Base-by-base conservation (phyloP, 2,888 invertebrate genomes). In the Troides helena region DNA sequence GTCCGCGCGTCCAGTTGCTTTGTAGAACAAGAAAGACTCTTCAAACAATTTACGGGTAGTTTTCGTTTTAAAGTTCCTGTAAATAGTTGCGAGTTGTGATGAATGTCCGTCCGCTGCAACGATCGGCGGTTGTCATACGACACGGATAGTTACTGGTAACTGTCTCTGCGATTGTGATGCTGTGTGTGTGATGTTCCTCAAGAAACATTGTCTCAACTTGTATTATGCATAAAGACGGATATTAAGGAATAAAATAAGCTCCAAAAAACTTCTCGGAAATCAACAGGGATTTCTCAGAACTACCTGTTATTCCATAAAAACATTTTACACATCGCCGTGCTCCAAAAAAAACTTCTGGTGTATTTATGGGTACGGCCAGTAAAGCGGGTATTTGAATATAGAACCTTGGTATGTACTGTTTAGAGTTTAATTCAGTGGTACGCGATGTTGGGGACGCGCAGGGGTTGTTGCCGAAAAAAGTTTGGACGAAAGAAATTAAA, bases 181-280 rank as follows among this genome's bases (percentile, higher is more conserved):
- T 21, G 21, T 21, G 21, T 12, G 12, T 43, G 14, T 46, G 2
- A 12, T 4, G 46, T 46, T 46, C 12, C 46, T 46, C 46, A 46
- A 14, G 43, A 1, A 43, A 10, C 43, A 43, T 43, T 43, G 12
- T 43, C 43, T 12, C 3, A 12, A 46, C 46, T 10, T 46, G 12
- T 56, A 56, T n/a, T 56, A 59, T 7, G 60, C 18, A 12, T 17
- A 36, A 30, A 36, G 10, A 63, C 46, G 30, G 46, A 60, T 46
- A 53, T 50, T 71, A 74, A 36, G 67, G 65, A 75, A 78, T 77
- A 80, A 80, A 77, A 77, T 71, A 72, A 74, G 74, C 77, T 72
- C 72, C 73, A 80, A 82, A 83, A 79, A n/a, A 56, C 56, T 87
- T 87, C 87, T 75, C 10, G 81, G 87, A 87, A 87, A 78, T 77